These are phyloP conservation scores for Cataglyphis livida DNA, from an alignment of 2,888 invertebrate species.

Conservation along the genomic window DNA sequence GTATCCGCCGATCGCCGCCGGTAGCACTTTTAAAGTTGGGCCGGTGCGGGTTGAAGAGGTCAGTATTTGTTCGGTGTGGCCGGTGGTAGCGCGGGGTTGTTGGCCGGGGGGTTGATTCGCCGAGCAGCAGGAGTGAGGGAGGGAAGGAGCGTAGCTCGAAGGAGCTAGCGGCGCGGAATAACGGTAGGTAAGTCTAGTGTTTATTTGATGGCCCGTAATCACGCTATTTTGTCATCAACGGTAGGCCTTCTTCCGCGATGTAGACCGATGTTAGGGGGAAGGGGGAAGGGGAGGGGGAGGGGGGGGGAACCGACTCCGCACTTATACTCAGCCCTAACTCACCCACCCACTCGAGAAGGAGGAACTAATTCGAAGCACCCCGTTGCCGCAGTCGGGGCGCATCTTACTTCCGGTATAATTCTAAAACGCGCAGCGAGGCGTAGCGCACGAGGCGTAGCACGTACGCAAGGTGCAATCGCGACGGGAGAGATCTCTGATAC, in stretches of 20 bases:
- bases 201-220: conserved; percentile 85
- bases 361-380: conserved; percentile 76
- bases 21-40: conserved; percentile 57
- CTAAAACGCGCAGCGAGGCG: conserved; percentile 56
- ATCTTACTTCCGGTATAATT: conserved; percentile 78
- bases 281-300: no score
- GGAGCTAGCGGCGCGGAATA: conserved; percentile 82
- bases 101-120: conserved; percentile 56
- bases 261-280: conserved; percentile 70
- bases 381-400: conserved; percentile 75
- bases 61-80: conserved; percentile 72
- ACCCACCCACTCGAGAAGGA: conserved; percentile 71
- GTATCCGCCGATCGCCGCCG: conserved; percentile 59
- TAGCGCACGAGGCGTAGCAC: conserved; percentile 55
- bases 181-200: conserved; percentile 83
- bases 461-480: conserved; percentile 54
- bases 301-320: conserved; percentile 68
- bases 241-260: conserved; percentile 81
- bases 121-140: not conserved
- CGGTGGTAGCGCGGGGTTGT: conserved; percentile 68
- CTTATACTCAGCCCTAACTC: conserved; percentile 74
- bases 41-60: conserved; percentile 63
- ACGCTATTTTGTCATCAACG: conserved; percentile 85
- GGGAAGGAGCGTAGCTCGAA: conserved; percentile 65
- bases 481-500: conserved; percentile 68